phyloP scores from a whole-genome alignment of 2,113 vertebrate species.

The Eurypyga helias region DNA sequence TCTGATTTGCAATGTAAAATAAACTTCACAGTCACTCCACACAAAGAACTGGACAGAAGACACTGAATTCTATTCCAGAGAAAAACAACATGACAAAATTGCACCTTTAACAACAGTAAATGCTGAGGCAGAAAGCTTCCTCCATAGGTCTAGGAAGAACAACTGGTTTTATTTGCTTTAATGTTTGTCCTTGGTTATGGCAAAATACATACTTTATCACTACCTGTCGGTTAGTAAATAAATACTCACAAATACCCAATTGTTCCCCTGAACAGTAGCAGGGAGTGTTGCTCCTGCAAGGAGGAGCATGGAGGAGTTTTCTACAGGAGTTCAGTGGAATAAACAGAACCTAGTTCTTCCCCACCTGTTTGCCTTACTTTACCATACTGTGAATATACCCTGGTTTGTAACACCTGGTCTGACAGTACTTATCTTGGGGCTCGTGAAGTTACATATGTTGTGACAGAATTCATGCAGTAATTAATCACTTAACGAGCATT shows the following conservation, averaged over 20 bases:
- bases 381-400: background rate
- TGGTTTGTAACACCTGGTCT: background rate
- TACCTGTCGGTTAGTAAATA: background rate
- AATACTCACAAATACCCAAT: background rate
- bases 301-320: background rate
- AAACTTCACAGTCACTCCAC: background rate
- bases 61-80: background rate
- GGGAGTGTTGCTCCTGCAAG: background rate
- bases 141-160: background rate
- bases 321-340: rapidly evolving
- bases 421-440: background rate
- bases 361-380: background rate
- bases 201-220: background rate
- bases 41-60: background rate
- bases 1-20: background rate
- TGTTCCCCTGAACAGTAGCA: background rate
- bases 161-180: background rate
- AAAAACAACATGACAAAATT: background rate
- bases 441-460: background rate
- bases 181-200: background rate
- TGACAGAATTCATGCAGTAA: background rate
- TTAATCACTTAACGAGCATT: background rate
- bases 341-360: background rate
- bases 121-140: background rate
- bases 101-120: background rate